phyloP scores from a whole-genome alignment of 1,140 invertebrate genomes.

The Drosophila equinoxialis region DNA sequence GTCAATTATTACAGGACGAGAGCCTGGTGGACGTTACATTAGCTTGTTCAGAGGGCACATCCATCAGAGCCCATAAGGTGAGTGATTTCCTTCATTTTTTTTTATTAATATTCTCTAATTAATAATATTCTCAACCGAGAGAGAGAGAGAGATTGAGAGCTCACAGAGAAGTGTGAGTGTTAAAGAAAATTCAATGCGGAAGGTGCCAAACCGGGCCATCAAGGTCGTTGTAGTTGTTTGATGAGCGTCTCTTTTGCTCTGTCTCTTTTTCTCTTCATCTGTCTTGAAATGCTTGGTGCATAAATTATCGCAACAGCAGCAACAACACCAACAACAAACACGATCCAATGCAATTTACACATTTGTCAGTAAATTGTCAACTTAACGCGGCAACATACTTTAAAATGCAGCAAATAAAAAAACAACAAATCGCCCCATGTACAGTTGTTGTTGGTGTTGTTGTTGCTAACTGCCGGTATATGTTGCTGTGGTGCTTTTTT shows the following conservation, averaged over 20 bases:
- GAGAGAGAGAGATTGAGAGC: neutral
- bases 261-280: too few relatives aligned
- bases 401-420: conserved; percentile 43
- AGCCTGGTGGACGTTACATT: conserved; percentile 97
- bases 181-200: conserved; percentile 42
- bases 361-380: conserved; percentile 83
- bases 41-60: conserved; percentile 96
- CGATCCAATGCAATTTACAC: conserved; percentile 81
- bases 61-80: conserved; percentile 96
- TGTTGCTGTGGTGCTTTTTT: conserved; percentile 32
- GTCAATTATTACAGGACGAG: conserved; percentile 96
- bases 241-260: conserved; percentile 33
- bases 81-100: conserved; percentile 17
- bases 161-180: conserved; percentile 31
- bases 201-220: conserved; percentile 37
- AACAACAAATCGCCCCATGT: neutral
- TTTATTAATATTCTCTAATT: neutral
- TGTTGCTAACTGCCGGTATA: conserved; percentile 31
- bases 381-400: conserved; percentile 66
- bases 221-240: conserved; percentile 49
- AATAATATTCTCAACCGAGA: neutral
- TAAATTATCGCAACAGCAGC: too few relatives aligned
- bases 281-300: conserved; percentile 48
- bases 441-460: conserved; percentile 14
- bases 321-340: conserved; percentile 51